Percentiles rank a stretch among this genome's conserved stretches.
Evolutionary conservation across 1,140 invertebrate genomes (phyloP).

Genomic region (Drosophila mayri): DNA sequence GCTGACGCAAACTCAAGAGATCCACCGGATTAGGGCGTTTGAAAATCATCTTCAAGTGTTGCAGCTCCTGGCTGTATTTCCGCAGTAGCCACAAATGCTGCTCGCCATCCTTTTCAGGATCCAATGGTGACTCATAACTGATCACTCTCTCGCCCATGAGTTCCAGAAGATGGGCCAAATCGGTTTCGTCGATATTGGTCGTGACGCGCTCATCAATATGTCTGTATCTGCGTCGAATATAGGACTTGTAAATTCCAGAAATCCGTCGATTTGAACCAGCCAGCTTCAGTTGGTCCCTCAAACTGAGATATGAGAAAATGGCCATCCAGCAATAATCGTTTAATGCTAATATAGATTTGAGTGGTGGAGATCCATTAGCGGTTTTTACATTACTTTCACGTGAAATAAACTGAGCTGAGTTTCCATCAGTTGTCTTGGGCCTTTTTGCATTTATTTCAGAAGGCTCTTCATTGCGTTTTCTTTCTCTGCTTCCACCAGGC

Average conservation of each 20-base stretch:
- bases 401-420: not conserved
- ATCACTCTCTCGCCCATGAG: constrained; percentile 5
- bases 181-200: not conserved
- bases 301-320: constrained; percentile 27
- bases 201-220: constrained; percentile 10
- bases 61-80: not conserved
- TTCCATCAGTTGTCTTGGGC: not conserved
- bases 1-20: not conserved
- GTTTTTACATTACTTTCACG: not conserved
- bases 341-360: not conserved
- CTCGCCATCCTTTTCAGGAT: not conserved
- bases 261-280: not conserved
- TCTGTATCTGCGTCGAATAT: not conserved
- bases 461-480: not conserved
- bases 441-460: not conserved
- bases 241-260: not conserved
- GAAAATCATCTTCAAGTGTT: constrained; percentile 19
- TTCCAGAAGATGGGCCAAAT: constrained; percentile 21
- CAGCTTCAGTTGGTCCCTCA: constrained; percentile 22
- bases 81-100: constrained; percentile 30
- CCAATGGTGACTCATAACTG: constrained; percentile 41
- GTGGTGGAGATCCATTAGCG: too few relatives aligned
- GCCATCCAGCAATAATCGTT: not conserved
- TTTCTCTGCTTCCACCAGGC: not conserved
- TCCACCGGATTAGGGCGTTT: not conserved